phyloP scores from a whole-genome alignment of 2,797 vertebrate genomes.

The Amblyopsis hoosieri region DNA sequence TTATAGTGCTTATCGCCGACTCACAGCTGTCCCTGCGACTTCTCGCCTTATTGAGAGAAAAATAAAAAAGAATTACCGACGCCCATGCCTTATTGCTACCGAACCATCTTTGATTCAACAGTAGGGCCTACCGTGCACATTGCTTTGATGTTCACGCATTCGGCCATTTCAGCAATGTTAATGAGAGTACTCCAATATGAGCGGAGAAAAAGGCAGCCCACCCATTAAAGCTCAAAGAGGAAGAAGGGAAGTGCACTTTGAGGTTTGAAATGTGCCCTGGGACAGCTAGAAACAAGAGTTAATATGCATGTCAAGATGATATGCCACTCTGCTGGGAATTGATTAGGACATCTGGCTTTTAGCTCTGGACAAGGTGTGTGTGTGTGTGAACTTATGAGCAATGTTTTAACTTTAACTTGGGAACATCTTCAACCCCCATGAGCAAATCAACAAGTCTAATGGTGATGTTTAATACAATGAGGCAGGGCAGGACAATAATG shows the following conservation, averaged over 20 bases:
- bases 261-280: neutral
- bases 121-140: constrained; percentile 32
- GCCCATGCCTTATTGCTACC: constrained; percentile 57
- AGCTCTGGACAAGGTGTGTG: too few relatives aligned
- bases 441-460: too few relatives aligned
- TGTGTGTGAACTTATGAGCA: too few relatives aligned
- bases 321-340: too few relatives aligned
- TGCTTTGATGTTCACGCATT: constrained; percentile 47
- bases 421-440: too few relatives aligned
- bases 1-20: constrained; percentile 70
- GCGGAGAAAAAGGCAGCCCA: constrained; percentile 14
- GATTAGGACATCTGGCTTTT: too few relatives aligned
- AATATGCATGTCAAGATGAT: too few relatives aligned
- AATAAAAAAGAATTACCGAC: constrained; percentile 35
- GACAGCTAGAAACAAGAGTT: neutral
- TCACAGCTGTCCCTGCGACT: constrained; percentile 50
- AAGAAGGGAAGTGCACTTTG: constrained; percentile 8
- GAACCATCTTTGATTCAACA: constrained; percentile 58
- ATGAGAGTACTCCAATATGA: constrained; percentile 35
- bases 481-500: too few relatives aligned
- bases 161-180: constrained; percentile 37
- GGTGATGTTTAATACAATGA: too few relatives aligned
- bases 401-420: too few relatives aligned
- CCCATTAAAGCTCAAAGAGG: constrained; percentile 12
- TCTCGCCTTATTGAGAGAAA: constrained; percentile 2